Evolutionary conservation across 2,797 vertebrate species (phyloP), one percentile per base, ranked within the genome.

Genomic region (Echiichthys vipera): DNA sequence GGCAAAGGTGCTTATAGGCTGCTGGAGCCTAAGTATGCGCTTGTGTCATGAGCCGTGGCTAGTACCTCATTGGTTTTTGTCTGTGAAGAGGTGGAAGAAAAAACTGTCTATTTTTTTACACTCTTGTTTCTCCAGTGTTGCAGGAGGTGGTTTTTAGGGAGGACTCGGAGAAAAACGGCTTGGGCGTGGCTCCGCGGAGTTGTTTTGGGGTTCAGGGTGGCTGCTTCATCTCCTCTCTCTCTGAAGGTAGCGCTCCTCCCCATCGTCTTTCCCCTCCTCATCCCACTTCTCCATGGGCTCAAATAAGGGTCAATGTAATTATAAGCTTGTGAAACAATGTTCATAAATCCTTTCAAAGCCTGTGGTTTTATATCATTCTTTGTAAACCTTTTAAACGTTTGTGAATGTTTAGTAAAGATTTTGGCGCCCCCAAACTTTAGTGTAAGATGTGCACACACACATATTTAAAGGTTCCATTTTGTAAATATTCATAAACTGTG

Each of bases 71-170:
- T 84, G 74, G 75, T 74, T 85, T 73, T 45, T 83, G 77, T 84
- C 69, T 86, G 80, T 78, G 66, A 84, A 70, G 78, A 86, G 82
- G 72, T 55, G 68, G 78, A 81, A 76, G 70, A 87, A 82, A 81
- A 87, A 86, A 77, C 39, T 86, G 62, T 81, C 65, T 61, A 36
- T 67, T 65, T 78, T 80, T 89, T 80, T 86, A 65, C 78, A 24
- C 74, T 84, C 83, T 92, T 92, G 89, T 94, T 88, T 90, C 83
- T 73, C 81, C 92, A 95, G 95, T 95, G 88, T 90, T 95, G 90
- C 94, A 95, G 93, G 95, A 95, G 92, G 91, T 95, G 92, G 92
- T 95, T 88, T 95, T 95, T 92, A 94, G 94, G 88, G 95, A 95
- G 93, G 95, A 95, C 90, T 94, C 94, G 66, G 94, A 95, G 92